Percentiles rank a stretch among this genome's conserved stretches.
Evolutionary conservation across 1,140 invertebrate genomes (phyloP).

Genomic region (Probaryconus sp.): DNA sequence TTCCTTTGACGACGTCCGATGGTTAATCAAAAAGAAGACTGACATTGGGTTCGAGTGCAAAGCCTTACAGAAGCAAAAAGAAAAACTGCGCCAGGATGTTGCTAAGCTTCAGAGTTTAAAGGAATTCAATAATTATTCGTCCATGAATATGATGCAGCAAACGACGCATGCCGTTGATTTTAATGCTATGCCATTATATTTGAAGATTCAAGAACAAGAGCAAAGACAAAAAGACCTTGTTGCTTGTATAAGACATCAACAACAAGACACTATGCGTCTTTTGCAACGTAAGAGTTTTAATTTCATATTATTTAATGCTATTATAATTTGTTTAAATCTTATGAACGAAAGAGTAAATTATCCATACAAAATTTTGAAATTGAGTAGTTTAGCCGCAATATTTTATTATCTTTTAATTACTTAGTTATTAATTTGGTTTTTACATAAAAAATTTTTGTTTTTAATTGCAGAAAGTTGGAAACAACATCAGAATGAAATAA

Average conservation of each 20-base stretch:
- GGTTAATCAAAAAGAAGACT: conserved; percentile 71
- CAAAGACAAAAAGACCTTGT: conserved; percentile 82
- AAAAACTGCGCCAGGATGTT: conserved; percentile 77
- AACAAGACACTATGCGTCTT: conserved; percentile 81
- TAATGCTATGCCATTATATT: conserved; percentile 75
- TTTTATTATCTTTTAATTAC: not conserved
- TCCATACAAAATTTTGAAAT: conserved; percentile 17
- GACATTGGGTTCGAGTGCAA: conserved; percentile 76
- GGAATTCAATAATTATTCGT: conserved; percentile 43
- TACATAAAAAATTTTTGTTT: conserved; percentile 14
- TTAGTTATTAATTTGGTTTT: conserved; percentile 9
- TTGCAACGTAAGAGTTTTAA: conserved; percentile 84
- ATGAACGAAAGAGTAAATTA: no score
- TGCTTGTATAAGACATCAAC: conserved; percentile 81
- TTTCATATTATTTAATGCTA: no score
- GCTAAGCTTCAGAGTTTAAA: conserved; percentile 74
- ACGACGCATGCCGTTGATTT: conserved; percentile 69
- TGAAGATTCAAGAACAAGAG: conserved; percentile 79
- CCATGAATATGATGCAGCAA: conserved; percentile 53
- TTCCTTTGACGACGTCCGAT: conserved; percentile 68
- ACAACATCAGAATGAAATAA: conserved; percentile 81
- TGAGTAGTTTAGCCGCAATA: not conserved
- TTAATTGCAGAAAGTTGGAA: conserved; percentile 80
- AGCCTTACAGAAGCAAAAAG: conserved; percentile 75
- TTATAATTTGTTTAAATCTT: no score